These are phyloP conservation scores for Parus major DNA, from an alignment of 2,113 vertebrate species.

Conservation along the genomic window DNA sequence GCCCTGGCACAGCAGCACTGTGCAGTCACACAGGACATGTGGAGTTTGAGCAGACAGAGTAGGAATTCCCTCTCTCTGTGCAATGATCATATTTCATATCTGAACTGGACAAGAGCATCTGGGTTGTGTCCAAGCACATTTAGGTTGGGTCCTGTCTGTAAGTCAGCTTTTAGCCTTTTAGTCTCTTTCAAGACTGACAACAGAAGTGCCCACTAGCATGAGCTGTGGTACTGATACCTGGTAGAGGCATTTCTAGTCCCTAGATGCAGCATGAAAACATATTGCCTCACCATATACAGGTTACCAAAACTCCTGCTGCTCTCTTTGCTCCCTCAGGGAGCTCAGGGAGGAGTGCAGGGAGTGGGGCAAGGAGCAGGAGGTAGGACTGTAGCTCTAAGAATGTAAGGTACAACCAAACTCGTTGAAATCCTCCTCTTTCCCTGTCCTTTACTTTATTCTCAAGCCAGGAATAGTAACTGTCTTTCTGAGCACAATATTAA, in stretches of 20 bases:
- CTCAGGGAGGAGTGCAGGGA: background rate
- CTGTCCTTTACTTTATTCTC: conserved; percentile 36
- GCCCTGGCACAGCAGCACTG: background rate
- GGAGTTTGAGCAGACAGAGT: background rate
- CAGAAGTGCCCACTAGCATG: background rate
- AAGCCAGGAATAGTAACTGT: conserved; percentile 34
- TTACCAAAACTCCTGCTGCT: background rate
- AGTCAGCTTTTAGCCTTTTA: background rate
- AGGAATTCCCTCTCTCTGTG: background rate
- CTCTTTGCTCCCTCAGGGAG: background rate
- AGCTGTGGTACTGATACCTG: background rate
- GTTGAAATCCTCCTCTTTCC: background rate
- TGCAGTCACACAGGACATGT: background rate
- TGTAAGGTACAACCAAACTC: background rate
- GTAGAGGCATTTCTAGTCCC: background rate
- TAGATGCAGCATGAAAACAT: background rate
- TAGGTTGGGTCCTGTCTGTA: background rate
- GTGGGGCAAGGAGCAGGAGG: background rate
- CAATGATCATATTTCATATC: background rate
- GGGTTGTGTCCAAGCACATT: background rate
- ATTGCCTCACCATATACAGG: background rate
- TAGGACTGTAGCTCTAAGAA: background rate
- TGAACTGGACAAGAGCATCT: background rate
- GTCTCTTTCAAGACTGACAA: background rate
- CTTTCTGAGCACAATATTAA: conserved; percentile 15